Conservation (phyloP, 2,797 vertebrate genomes). For the Apogon talboti region DNA sequence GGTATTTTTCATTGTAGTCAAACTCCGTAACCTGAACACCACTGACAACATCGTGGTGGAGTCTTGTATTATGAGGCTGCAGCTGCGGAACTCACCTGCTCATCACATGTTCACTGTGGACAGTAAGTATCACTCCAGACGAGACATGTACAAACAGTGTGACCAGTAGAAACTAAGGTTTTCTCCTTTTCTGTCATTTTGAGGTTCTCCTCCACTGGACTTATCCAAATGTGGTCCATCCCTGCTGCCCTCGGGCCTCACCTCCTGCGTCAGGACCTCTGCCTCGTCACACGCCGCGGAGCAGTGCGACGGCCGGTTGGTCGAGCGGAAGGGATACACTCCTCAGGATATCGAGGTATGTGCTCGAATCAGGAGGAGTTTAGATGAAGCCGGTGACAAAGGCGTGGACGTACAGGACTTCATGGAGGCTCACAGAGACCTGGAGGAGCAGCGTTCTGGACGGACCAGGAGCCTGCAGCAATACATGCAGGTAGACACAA, state of each 20-base stretch:
- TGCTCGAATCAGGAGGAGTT: conserved; percentile 75
- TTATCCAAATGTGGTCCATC: conserved; percentile 56
- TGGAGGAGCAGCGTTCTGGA: conserved; percentile 68
- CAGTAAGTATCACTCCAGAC: conserved; percentile 69
- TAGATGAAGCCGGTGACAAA: conserved; percentile 79
- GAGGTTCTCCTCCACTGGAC: conserved; percentile 51
- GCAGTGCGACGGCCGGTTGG: conserved; percentile 59
- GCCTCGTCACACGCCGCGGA: conserved; percentile 23
- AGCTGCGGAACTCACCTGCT: conserved; percentile 80
- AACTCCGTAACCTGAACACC: conserved; percentile 87
- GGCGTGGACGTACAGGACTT: conserved; percentile 84
- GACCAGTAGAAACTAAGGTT: neutral
- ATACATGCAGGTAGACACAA: conserved; percentile 80
- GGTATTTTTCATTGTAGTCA: conserved; percentile 65
- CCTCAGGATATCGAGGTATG: conserved; percentile 75
- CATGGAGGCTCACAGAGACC: conserved; percentile 63
- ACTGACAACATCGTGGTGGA: conserved; percentile 94
- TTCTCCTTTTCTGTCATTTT: neutral
- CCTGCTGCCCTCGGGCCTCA: conserved; percentile 67
- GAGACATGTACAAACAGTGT: neutral
- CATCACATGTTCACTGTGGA: conserved; percentile 72
- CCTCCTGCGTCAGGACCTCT: conserved; percentile 17
- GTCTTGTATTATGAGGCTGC: conserved; percentile 88
- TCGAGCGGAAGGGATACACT: conserved; percentile 74
- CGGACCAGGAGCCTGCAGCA: conserved; percentile 81